phyloP scores from a whole-genome alignment of 2,888 invertebrate species.

The Strigamia crassipes region DNA sequence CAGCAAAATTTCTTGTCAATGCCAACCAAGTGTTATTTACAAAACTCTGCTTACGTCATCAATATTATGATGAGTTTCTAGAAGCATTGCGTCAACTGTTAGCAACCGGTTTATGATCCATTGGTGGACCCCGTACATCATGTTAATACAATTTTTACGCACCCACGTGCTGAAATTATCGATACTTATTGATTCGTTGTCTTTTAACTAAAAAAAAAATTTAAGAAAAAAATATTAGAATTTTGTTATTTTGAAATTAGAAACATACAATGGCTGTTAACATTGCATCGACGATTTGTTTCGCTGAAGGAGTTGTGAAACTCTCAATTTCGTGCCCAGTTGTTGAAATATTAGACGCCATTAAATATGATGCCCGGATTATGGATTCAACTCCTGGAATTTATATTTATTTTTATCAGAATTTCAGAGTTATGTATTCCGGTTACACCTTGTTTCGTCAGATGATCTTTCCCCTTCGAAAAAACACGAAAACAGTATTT shows the following conservation, averaged over 20 bases:
- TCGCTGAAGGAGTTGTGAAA: background rate
- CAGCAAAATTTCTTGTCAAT: background rate
- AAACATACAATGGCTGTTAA: background rate
- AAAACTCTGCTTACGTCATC: background rate
- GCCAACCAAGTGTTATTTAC: background rate
- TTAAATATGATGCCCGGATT: conserved; percentile 5
- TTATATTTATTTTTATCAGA: background rate
- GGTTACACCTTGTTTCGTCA: conserved; percentile 36
- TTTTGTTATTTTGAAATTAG: background rate
- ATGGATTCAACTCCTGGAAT: conserved; percentile 9
- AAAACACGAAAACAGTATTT: conserved; percentile 43
- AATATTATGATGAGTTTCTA: background rate
- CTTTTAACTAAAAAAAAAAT: conserved; percentile 29
- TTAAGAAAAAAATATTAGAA: background rate
- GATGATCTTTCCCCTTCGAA: conserved; percentile 38
- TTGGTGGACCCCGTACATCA: conserved; percentile 26
- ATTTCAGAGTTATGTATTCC: background rate
- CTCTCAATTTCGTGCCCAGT: background rate
- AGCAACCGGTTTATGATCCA: conserved; percentile 43
- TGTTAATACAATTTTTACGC: conserved; percentile 25
- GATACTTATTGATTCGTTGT: background rate
- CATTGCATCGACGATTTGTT: conserved; percentile 1
- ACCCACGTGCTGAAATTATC: conserved; percentile 44
- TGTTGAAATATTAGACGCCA: conserved; percentile 44
- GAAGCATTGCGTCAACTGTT: background rate